Conservation (phyloP, 2,888 invertebrate genomes). For the Cataglyphis livida region DNA sequence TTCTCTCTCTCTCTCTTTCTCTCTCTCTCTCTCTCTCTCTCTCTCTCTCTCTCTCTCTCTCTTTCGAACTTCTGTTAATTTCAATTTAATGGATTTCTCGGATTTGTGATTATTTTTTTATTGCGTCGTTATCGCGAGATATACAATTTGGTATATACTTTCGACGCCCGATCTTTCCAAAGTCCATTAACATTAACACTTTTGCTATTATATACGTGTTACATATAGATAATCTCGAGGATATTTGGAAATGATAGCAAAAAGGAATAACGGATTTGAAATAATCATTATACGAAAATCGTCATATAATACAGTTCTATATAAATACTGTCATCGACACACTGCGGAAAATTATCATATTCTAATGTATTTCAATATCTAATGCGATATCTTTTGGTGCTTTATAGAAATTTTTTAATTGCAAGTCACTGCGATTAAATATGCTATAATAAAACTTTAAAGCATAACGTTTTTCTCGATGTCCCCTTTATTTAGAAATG, state of each 20-base stretch:
- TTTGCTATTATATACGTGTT: background rate
- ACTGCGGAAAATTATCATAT: background rate
- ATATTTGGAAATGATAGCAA: background rate
- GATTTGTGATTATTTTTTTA: slow-evolving; percentile 30
- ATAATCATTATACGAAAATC: background rate
- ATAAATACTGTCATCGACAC: background rate
- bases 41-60: too few species aligned
- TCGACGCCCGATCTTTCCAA: background rate
- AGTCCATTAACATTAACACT: background rate
- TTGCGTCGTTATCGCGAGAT: slow-evolving; percentile 21
- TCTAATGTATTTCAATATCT: background rate
- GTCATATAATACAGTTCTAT: background rate
- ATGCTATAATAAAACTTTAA: background rate
- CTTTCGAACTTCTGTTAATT: slow-evolving; percentile 23
- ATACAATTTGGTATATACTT: slow-evolving; percentile 25
- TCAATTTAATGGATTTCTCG: slow-evolving; percentile 50
- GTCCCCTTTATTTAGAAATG: background rate
- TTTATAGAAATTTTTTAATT: background rate
- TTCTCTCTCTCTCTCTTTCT: background rate
- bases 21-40: background rate
- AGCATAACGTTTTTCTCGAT: background rate
- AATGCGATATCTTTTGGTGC: background rate
- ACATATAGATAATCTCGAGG: too few species aligned
- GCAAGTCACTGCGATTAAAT: background rate
- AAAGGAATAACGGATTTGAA: background rate